Conservation (phyloP, 1,140 invertebrate species). For the Kradibia gibbosae region DNA sequence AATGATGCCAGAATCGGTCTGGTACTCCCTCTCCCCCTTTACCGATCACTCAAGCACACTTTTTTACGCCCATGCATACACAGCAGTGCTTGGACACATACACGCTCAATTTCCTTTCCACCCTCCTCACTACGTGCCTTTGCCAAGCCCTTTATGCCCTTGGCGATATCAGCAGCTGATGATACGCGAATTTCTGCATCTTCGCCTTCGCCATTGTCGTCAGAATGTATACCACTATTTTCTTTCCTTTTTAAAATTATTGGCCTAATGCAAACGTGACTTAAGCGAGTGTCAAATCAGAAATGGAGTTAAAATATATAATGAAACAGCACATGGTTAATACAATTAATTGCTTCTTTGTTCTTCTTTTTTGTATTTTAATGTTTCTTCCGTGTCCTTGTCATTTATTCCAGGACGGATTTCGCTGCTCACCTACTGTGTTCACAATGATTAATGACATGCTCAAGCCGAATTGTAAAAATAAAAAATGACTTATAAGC, state of each 20-base stretch:
- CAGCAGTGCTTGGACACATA: too few relatives aligned
- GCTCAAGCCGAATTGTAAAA: constrained; percentile 1
- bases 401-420: constrained; percentile 22
- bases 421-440: neutral
- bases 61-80: too few relatives aligned
- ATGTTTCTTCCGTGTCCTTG: constrained; percentile 5
- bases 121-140: too few relatives aligned
- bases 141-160: constrained; percentile 25
- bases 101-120: too few relatives aligned
- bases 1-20: neutral
- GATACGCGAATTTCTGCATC: constrained; percentile 29
- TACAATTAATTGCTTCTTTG: neutral
- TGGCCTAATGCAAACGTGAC: constrained; percentile 2
- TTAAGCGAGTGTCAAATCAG: constrained; percentile 3
- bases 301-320: neutral
- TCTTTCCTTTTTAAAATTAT: constrained; percentile 1
- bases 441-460: neutral
- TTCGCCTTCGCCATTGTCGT: constrained; percentile 8
- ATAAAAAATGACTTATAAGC: neutral
- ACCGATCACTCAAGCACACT: too few relatives aligned
- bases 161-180: constrained; percentile 36
- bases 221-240: neutral
- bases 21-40: constrained; percentile 1
- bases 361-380: neutral
- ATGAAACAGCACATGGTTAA: neutral